Evolutionary conservation across 2,797 vertebrate genomes (phyloP), one percentile per base, ranked within the genome.

Genomic region (Clangula hyemalis): DNA sequence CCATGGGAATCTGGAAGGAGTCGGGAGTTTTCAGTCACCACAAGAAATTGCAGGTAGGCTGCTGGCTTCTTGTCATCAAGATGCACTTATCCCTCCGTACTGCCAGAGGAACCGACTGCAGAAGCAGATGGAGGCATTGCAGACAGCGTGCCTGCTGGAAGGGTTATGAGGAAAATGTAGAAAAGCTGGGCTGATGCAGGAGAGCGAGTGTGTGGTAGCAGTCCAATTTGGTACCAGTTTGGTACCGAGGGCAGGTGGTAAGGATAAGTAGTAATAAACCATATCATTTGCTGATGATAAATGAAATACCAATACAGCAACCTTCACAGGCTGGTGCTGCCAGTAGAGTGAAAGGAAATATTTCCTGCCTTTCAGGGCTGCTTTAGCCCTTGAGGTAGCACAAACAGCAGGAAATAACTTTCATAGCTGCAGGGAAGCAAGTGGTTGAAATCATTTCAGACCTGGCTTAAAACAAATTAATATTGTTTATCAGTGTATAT

Each of bases 21-120:
- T 96, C 10, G 89, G 98, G 8, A 96, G 90, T 73, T 96, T 99
- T 51, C 98, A 98, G 3, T 98, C 98, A 0, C 97, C 98, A 3
- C 98, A 98, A 95, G 99, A 99, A 96, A 96, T 99, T 64, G 88
- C 98, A 95, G 99, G 99, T 99, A 43, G 49, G 51, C 19, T 73
- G 30, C n/a, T 85, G 76, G 36, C 32, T 83, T 41, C 58, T 62
- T 39, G 27, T 75, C 14, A 3, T 15, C 62, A 30, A 60, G 39
- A 41, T 43, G 64, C 43, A 18, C 14, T 83, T 71, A 14, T 6
- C 82, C 71, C 6, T 60, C 13, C 0, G 0, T 39, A 12, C 6
- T 84, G 91, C 85, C 92, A 45, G 73, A 76, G 85, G 61, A 90
- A 1, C 38, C 13, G 64, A 19, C 45, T 53, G 85, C 62, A n/a